phyloP scores from a whole-genome alignment of 2,113 vertebrate genomes.

The Tragelaphus imberbis region DNA sequence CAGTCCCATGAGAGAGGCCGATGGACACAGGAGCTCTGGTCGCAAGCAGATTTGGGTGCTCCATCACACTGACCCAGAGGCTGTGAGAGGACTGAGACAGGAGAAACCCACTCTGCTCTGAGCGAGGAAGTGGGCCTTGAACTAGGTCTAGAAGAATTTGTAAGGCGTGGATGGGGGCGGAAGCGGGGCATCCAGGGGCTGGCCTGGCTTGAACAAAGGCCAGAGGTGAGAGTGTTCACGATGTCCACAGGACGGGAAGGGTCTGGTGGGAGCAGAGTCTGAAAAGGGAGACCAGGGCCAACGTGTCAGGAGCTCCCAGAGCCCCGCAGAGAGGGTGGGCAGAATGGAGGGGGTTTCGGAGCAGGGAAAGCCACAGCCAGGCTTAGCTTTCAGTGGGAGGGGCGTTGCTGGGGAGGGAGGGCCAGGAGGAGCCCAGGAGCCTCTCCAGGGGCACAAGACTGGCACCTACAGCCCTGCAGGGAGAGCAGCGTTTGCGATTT shows the following conservation, averaged over 20 bases:
- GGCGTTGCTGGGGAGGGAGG: not conserved
- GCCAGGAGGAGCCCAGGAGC: not conserved
- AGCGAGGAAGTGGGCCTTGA: not conserved
- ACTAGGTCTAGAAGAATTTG: not conserved
- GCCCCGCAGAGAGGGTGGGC: not conserved
- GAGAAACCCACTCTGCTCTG: not conserved
- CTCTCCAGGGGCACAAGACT: not conserved
- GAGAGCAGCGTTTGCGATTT: not conserved
- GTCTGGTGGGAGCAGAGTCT: not conserved
- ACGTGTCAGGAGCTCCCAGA: not conserved
- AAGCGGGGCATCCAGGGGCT: not conserved
- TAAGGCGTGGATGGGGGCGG: not conserved
- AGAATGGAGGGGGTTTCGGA: not conserved
- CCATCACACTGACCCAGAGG: accelerated
- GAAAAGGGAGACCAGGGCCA: not conserved
- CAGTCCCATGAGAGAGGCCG: not conserved
- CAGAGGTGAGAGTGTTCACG: not conserved
- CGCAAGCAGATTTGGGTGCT: not conserved
- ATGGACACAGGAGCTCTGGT: not conserved
- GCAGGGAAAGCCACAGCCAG: not conserved
- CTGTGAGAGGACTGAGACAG: not conserved
- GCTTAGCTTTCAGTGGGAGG: no score
- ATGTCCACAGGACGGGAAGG: not conserved
- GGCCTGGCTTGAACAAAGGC: not conserved
- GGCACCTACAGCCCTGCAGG: not conserved